phyloP scores from a whole-genome alignment of 1,140 invertebrate genomes.

The Papilio machaon region DNA sequence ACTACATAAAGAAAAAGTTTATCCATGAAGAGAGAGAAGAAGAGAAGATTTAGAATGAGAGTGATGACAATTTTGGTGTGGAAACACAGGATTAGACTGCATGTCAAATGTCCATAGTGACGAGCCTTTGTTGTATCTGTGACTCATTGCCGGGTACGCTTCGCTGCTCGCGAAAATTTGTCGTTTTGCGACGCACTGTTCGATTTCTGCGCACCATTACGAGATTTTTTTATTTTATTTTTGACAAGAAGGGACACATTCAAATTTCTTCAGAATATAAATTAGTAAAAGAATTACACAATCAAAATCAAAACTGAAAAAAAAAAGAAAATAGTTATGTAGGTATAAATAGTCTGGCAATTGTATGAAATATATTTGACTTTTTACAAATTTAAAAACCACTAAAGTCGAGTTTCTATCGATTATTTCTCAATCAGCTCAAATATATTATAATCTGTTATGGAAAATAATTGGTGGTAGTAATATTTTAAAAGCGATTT shows the following conservation, averaged over 20 bases:
- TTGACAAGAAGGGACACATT: neutral
- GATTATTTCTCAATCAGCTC: neutral
- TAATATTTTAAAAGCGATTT: slow-evolving; percentile 8
- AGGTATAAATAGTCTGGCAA: neutral
- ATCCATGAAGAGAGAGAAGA: too few species aligned
- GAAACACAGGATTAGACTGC: neutral
- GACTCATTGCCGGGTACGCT: slow-evolving; percentile 63
- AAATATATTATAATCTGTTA: neutral
- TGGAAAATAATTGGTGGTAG: neutral
- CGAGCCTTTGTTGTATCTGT: slow-evolving; percentile 52
- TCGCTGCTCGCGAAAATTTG: slow-evolving; percentile 72
- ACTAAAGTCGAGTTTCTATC: neutral
- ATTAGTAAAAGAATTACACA: neutral
- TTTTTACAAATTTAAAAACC: neutral
- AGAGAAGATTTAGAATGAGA: too few species aligned
- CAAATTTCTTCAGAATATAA: neutral
- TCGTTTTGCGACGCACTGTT: slow-evolving; percentile 45
- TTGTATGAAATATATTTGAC: neutral
- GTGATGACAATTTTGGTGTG: neutral
- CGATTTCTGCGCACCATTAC: slow-evolving; percentile 5
- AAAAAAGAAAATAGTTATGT: neutral
- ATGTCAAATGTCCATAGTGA: slow-evolving; percentile 56
- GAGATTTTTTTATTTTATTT: slow-evolving; percentile 20
- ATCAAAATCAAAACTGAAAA: neutral
- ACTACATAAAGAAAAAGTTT: too few species aligned